Percentiles rank a stretch among this genome's conserved stretches.
Conservation (phyloP, 2,113 vertebrate species). For the Fulica atra region DNA sequence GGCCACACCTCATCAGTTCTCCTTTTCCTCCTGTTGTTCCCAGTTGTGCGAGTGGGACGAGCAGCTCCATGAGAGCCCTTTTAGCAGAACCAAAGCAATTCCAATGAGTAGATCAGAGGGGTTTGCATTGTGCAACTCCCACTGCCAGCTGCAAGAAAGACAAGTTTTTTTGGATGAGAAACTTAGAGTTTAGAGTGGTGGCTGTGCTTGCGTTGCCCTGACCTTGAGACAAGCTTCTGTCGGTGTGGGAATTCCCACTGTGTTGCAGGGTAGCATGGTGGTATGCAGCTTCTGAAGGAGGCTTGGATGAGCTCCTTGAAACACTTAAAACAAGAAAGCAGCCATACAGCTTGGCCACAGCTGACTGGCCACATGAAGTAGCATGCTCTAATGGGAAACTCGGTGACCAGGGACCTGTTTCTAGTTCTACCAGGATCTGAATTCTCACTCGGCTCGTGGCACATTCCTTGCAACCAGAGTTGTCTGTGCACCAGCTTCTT, state of each 20-base stretch:
- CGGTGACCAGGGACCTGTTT: neutral
- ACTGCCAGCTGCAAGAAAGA: neutral
- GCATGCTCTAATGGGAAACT: neutral
- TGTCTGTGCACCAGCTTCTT: neutral
- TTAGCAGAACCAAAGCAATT: neutral
- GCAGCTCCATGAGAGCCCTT: neutral
- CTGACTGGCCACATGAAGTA: neutral
- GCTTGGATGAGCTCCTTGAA: neutral
- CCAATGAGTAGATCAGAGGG: rapidly evolving
- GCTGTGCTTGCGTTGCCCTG: too few relatives aligned
- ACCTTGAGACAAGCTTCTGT: neutral
- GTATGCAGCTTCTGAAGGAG: neutral
- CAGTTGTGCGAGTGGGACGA: neutral
- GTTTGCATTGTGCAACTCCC: neutral
- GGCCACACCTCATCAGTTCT: neutral
- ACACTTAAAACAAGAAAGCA: neutral
- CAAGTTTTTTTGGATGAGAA: neutral
- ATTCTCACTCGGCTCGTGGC: neutral
- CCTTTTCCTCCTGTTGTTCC: neutral
- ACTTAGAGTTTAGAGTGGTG: rapidly evolving
- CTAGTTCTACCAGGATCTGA: neutral
- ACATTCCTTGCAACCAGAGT: neutral
- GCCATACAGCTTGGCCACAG: neutral
- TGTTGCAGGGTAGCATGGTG: rapidly evolving
- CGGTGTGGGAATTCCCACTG: rapidly evolving